Evolutionary conservation across 2,888 invertebrate genomes (phyloP), one percentile per base, ranked within the genome.

Genomic region (Priocnemis perturbator): DNA sequence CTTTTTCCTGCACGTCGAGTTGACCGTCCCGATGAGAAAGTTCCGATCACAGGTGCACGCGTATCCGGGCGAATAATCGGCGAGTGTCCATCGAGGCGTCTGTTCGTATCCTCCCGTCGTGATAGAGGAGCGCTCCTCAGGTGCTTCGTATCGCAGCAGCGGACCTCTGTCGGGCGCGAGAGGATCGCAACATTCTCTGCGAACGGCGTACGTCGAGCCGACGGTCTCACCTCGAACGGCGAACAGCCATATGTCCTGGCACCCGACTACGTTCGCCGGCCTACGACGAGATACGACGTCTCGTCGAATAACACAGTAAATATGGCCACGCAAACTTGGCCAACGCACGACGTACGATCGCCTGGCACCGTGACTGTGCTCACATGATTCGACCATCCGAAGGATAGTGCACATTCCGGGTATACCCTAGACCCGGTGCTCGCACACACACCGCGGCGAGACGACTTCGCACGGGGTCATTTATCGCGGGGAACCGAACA

Each of bases 321-420:
- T 85, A 85, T 85, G 85, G 86, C 85, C 77, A 81, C 78, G 77
- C 65, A 64, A 69, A 73, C 68, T 69, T 63, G 69, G 64, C 70
- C 64, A 77, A 72, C 73, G 76, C 74, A 73, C 71, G 71, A 75
- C 71, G 76, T 67, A 67, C 67, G 76, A 79, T 74, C 76, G 76
- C 72, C 60, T 71, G 75, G 71, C 68, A 73, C 61, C 52, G 66
- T 64, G 65, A 64, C 64, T 69, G 37, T 50, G 67, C 71, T 78
- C 83, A 77, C 81, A 81, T 83, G 82, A 80, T 83, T 77, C 44
- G 60, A 69, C 44, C 60, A 55, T 71, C 58, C 71, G 63, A 63
- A 23, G 64, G 60, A 56, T 60, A 75, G 64, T 62, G 67, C 69
- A 73, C 81, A 81, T 81, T 76, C 78, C 81, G 74, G 56, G 64